Evolutionary conservation across 1,140 invertebrate genomes (phyloP), one percentile per base, ranked within the genome.

Genomic region (Diorhabda carinulata): DNA sequence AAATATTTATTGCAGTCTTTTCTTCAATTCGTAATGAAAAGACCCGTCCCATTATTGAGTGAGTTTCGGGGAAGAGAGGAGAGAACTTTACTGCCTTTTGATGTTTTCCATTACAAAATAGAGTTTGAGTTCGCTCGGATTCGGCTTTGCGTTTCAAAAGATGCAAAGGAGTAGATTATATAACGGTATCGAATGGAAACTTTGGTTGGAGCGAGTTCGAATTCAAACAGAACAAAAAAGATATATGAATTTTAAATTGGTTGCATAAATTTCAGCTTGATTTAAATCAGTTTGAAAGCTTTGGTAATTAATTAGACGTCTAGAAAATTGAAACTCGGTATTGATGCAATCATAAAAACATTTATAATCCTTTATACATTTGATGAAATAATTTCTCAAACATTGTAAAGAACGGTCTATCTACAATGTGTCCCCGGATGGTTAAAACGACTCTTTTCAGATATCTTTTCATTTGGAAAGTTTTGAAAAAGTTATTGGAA

Each of bases 1-100:
- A 52, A 52, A 52, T 52, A 52, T 52, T 52, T 52, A 52, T 52
- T 52, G 3, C 47, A 52, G 47, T 52, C 47, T 52, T 52, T 52
- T 52, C 47, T 52, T 52, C 47, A 52, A 52, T 52, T 52, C 47
- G n/a, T 52, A 52, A 52, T 52, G 47, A 52, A 52, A 52, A 52
- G 47, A 52, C 47, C 47, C 47, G 47, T 52, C 47, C 47, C 47
- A 52, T 52, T 52, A 52, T 52, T 52, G 47, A 52, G 47, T 52
- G 47, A 52, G 47, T n/a, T n/a, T 52, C 47, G 47, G 47, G 6
- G 47, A 4, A 52, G 47, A 52, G 47, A 8, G 47, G 47, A 4
- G 47, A 52, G 4, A 52, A 52, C 47, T 52, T 52, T 52, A 52
- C 47, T 52, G 47, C 47, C 47, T 52, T 52, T 52, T 52, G 47